Conservation (phyloP, 1,140 invertebrate genomes). For the Drosophila asahinai region DNA sequence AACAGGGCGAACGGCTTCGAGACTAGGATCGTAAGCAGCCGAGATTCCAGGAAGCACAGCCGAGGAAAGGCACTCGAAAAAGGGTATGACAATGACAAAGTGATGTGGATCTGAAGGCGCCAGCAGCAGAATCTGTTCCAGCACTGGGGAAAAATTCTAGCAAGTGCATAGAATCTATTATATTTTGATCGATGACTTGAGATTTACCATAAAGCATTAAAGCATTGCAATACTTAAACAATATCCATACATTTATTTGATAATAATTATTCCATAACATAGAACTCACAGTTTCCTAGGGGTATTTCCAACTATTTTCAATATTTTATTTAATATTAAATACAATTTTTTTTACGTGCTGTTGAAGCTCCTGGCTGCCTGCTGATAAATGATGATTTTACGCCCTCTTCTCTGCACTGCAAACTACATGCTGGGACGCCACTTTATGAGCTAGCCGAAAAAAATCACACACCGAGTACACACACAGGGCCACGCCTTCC, state of each 20-base stretch:
- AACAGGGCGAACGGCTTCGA: constrained; percentile 23
- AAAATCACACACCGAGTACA: constrained; percentile 21
- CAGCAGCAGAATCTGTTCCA: constrained; percentile 27
- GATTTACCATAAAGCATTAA: too few relatives aligned
- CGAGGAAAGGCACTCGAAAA: constrained; percentile 58
- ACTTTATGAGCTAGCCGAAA: constrained; percentile 70
- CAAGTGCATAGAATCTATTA: not conserved
- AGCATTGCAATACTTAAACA: too few relatives aligned
- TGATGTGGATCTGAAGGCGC: constrained; percentile 73
- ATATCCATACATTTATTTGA: too few relatives aligned
- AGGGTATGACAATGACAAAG: constrained; percentile 82
- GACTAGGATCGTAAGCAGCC: constrained; percentile 38
- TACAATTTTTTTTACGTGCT: not conserved
- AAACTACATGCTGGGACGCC: constrained; percentile 66
- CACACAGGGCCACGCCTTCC: constrained; percentile 42
- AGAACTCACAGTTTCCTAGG: too few relatives aligned
- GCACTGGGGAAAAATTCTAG: constrained; percentile 1
- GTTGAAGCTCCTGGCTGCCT: constrained; percentile 20
- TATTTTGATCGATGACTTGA: not conserved
- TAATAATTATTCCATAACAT: too few relatives aligned
- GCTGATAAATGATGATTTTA: constrained; percentile 82
- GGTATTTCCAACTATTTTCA: not conserved
- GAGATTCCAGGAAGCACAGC: constrained; percentile 49
- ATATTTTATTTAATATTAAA: not conserved
- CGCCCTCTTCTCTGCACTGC: constrained; percentile 50